These are phyloP conservation scores for Mycteria americana DNA, from an alignment of 2,797 vertebrate species.

Conservation along the genomic window DNA sequence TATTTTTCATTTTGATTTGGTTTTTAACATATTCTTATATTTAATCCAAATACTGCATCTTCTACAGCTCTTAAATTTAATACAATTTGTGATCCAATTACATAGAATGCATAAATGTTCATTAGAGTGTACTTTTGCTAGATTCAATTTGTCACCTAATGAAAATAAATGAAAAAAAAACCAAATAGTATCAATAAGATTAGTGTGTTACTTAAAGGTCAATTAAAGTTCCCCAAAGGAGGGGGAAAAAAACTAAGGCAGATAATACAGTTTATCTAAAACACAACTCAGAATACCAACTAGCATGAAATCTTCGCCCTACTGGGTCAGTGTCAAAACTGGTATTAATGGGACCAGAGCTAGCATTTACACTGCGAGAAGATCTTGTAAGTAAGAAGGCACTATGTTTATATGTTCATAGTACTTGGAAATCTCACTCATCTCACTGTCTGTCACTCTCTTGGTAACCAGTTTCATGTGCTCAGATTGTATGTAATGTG, in stretches of 20 bases:
- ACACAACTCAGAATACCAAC: neutral
- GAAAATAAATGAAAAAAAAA: constrained; percentile 54
- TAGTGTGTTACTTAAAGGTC: constrained; percentile 54
- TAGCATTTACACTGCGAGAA: neutral
- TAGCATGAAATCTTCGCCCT: neutral
- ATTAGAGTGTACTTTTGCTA: constrained; percentile 35
- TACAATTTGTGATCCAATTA: neutral
- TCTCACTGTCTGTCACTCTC: neutral
- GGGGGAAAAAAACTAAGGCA: neutral
- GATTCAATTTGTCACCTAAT: constrained; percentile 44
- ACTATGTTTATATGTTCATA: neutral
- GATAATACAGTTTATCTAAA: neutral
- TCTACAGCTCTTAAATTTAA: neutral
- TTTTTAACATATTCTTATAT: neutral
- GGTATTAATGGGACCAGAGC: neutral
- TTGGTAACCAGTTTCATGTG: neutral
- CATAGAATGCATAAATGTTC: constrained; percentile 14
- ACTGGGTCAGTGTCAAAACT: neutral
- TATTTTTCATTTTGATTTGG: neutral
- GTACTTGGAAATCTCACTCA: neutral
- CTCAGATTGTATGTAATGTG: neutral
- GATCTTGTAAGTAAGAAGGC: neutral
- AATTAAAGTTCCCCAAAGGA: constrained; percentile 11
- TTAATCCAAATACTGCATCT: neutral
- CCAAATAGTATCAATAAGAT: constrained; percentile 37